phyloP scores from a whole-genome alignment of 2,113 vertebrate species.

The Acrocephalus arundinaceus region DNA sequence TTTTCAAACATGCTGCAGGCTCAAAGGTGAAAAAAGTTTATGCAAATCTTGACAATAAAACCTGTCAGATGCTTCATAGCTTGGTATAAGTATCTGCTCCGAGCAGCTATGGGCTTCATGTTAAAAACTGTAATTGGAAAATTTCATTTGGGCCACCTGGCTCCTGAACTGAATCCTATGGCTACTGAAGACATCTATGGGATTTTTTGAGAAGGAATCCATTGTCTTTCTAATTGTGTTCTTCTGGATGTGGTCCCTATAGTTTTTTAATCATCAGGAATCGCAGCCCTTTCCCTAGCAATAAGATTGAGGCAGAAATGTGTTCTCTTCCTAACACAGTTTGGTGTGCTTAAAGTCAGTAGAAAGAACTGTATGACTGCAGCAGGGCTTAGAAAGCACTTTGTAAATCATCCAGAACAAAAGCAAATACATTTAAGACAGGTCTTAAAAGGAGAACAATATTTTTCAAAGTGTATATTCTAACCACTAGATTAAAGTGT shows the following conservation, averaged over 20 bases:
- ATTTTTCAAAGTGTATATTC: constrained; percentile 23
- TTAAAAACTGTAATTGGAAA: neutral
- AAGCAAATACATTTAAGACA: neutral
- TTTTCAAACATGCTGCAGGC: constrained; percentile 35
- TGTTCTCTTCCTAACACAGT: neutral
- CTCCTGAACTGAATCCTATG: neutral
- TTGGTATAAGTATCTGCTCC: neutral
- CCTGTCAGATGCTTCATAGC: neutral
- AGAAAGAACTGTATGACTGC: neutral
- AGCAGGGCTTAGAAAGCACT: neutral
- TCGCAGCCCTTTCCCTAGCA: neutral
- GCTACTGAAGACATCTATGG: neutral
- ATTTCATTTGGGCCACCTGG: neutral
- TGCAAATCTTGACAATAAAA: constrained; percentile 17
- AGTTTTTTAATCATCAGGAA: neutral
- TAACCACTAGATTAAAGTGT: neutral
- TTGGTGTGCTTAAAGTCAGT: neutral
- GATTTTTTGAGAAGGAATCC: neutral
- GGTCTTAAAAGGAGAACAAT: neutral
- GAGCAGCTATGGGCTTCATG: neutral
- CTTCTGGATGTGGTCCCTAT: neutral
- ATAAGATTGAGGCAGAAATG: neutral
- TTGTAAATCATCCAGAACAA: neutral
- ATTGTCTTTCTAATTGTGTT: neutral
- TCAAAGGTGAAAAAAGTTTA: constrained; percentile 6